Evolutionary conservation across 2,888 invertebrate genomes (phyloP), one percentile per base, ranked within the genome.

Genomic region (Euproctis similis): DNA sequence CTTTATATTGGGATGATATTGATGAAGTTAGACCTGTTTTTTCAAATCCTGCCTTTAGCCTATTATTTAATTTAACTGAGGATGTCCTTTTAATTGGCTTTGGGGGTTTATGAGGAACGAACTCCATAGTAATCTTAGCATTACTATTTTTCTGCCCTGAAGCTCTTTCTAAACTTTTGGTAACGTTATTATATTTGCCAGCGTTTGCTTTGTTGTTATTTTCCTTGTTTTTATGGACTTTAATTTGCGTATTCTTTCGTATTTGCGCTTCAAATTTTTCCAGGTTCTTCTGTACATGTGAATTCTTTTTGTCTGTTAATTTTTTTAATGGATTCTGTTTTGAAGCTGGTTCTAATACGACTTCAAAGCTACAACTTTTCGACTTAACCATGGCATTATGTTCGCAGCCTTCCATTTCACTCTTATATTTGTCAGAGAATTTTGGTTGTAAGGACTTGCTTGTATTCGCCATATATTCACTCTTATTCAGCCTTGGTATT

Each of bases 41-140:
- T 20, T 85, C 85, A 26, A 78, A 46, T 1, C 74, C 73, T 5
- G 78, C 73, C 64, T 85, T 82, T 0, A 81, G 51, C 53, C 87
- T 75, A 23, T 86, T 85, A 36, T 86, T 87, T 17, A 87, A 73
- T 48, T 88, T 86, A 24, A 88, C 85, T 10, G 90, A 90, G 2
- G 90, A 89, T 5, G 90, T 89, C 20, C 91, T 75, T 28, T 90
- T 87, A 0, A 88, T 86, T 1, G 91, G 90, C 59, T 92, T 91
- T 0, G 92, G 92, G 1, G 92, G 92, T 51, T 92, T 92, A 46
- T 92, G 92, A 1, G 89, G 88, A 0, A 92, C 89, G 52, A 86
- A 87, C 26, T 86, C 85, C 81, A 86, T 84, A 1, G 80, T 80
- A 11, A 78, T 71, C 60, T 85, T 84, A 4, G 57, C 65, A 31